Evolutionary conservation across 2,797 vertebrate genomes (phyloP), one percentile per base, ranked within the genome.

Genomic region (Fistularia commersonii): DNA sequence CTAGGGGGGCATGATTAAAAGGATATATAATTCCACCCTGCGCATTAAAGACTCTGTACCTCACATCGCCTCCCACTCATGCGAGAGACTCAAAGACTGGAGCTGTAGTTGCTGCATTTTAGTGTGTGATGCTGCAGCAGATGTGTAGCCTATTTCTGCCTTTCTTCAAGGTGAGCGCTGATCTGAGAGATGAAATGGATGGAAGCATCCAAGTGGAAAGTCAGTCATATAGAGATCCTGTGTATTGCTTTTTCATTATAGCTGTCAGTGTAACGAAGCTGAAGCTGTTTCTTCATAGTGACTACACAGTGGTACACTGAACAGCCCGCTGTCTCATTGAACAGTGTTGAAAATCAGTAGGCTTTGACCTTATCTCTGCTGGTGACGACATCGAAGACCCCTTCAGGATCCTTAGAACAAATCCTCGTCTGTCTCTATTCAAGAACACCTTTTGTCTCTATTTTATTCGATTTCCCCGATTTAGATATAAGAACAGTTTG

Each of bases 1-100:
- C 91, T 90, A 89, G 83, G 90, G 90, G 87, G 84, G 89, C 88
- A 80, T 93, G 93, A 97, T 96, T 94, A 94, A 95, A 94, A 94
- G 91, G 93, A 94, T 93, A 93, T 82, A 79, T 79, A 75, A 81
- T 92, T 92, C 91, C 90, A 91, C 81, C 89, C 87, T 89, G 88
- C 84, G 85, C 90, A 92, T 94, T 93, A 93, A 93, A 91, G 89
- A 86, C 71, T 55, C 86, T 63, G 61, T 84, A 88, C 84, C 86
- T 90, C 89, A 88, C 91, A 92, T 75, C 64, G 54, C 63, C 54
- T 68, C 69, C 56, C 51, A 55, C 61, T 53, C 51, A 45, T 45
- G 32, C 41, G 45, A 53, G 44, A 38, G 57, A 45, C 62, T 76
- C 71, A 74, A 72, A 79, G 69, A 69, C 57, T 31, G 12, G 0